These are phyloP conservation scores for Gari tellinella DNA, from an alignment of 2,888 invertebrate species.

Conservation along the genomic window DNA sequence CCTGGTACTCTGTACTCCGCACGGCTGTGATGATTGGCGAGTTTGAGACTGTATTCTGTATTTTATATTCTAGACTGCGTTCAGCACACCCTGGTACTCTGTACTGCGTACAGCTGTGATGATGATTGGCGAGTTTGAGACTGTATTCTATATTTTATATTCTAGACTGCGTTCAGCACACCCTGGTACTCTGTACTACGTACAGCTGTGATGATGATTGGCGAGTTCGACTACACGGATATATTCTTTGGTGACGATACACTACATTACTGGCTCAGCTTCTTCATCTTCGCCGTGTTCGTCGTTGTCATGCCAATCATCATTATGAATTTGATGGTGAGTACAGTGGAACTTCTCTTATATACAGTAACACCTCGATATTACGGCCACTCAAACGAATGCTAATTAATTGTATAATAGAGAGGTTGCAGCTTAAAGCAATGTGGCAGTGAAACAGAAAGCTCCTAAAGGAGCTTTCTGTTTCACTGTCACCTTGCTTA, in stretches of 20 bases:
- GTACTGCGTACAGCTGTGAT: slow-evolving; percentile 83
- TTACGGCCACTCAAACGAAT: too few relatives aligned
- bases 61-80: slow-evolving; percentile 74
- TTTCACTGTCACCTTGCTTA: too few relatives aligned
- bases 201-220: slow-evolving; percentile 84
- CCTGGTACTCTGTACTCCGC: slow-evolving; percentile 79
- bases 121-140: slow-evolving; percentile 77
- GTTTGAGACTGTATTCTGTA: too few relatives aligned
- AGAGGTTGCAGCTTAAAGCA: too few relatives aligned
- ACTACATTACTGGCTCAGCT: slow-evolving; percentile 77
- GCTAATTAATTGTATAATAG: too few relatives aligned
- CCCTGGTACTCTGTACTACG: slow-evolving; percentile 79
- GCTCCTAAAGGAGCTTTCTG: too few relatives aligned
- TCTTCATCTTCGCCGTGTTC: slow-evolving; percentile 81
- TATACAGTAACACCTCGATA: too few relatives aligned
- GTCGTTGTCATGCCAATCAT: slow-evolving; percentile 83
- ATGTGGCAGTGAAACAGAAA: too few relatives aligned
- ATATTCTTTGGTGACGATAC: slow-evolving; percentile 72
- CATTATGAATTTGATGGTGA: slow-evolving; percentile 84
- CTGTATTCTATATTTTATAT: background rate
- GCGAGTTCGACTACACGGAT: slow-evolving; percentile 82
- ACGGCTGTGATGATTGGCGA: slow-evolving; percentile 84
- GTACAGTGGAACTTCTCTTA: slow-evolving; percentile 18
- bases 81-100: slow-evolving; percentile 70
- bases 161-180: slow-evolving; percentile 75